Evolutionary conservation across 2,797 vertebrate genomes (phyloP).

Genomic region (Peromyscus eremicus): DNA sequence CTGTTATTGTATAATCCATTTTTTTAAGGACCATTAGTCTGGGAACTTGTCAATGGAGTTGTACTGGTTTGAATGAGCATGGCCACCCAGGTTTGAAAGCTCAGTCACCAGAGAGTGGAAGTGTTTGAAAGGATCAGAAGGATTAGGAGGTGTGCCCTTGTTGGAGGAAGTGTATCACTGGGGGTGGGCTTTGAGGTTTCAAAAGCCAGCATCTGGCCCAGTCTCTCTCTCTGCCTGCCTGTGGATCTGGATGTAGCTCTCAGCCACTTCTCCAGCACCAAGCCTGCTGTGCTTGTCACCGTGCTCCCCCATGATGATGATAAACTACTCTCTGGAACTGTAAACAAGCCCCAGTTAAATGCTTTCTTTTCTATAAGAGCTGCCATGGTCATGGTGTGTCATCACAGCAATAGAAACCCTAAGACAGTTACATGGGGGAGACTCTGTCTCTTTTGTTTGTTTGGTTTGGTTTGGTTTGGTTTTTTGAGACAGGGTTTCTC

Average conservation of each 20-base stretch:
- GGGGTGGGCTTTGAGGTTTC: background rate
- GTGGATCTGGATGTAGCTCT: background rate
- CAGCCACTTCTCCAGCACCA: background rate
- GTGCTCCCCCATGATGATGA: background rate
- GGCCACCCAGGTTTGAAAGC: background rate
- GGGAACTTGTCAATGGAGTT: slow-evolving; percentile 23
- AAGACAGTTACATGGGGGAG: background rate
- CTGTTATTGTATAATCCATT: background rate
- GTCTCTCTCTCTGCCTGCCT: too few relatives aligned
- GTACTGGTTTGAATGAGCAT: background rate
- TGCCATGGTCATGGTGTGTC: background rate
- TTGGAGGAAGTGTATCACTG: background rate
- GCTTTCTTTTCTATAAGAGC: background rate
- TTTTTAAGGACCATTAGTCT: slow-evolving; percentile 42
- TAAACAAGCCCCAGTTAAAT: background rate
- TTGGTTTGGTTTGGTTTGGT: too few relatives aligned
- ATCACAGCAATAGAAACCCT: background rate
- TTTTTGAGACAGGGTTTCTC: too few relatives aligned
- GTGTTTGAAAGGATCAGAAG: background rate
- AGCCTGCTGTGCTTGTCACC: background rate
- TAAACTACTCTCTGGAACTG: background rate
- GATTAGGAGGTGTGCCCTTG: background rate
- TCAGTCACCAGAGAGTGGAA: background rate
- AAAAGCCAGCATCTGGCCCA: background rate
- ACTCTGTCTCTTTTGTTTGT: too few relatives aligned